A percentile compares a stretch with the other conserved stretches of the same genome.
phyloP scores from a whole-genome alignment of 2,797 vertebrate genomes.

The Ispidina picta region DNA sequence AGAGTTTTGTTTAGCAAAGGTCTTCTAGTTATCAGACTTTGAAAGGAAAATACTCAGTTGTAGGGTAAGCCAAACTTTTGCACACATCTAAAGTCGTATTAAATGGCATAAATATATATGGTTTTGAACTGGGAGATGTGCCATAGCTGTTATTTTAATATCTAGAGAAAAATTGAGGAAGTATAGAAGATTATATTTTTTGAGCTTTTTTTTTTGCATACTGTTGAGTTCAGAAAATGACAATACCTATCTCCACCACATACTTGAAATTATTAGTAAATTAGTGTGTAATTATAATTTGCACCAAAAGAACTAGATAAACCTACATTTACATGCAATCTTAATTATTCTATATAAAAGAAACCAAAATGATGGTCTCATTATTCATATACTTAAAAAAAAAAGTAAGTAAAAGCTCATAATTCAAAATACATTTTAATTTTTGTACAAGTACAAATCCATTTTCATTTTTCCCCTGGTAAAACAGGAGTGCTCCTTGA shows the following conservation, averaged over 20 bases:
- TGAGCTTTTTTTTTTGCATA: not conserved
- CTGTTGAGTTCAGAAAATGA: not conserved
- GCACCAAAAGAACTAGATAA: not conserved
- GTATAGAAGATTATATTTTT: not conserved
- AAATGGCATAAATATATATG: not conserved
- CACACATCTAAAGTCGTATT: not conserved
- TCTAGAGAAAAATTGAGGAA: constrained; percentile 2
- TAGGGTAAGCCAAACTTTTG: not conserved
- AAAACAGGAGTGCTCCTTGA: not conserved
- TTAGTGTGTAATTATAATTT: not conserved
- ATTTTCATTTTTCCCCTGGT: not conserved
- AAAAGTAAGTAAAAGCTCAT: not conserved
- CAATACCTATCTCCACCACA: not conserved
- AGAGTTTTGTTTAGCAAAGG: constrained; percentile 17
- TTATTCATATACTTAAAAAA: not conserved
- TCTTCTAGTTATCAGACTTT: constrained; percentile 31
- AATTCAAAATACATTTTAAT: not conserved
- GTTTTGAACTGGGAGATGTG: constrained; percentile 32
- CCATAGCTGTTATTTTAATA: constrained; percentile 14
- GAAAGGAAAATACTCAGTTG: constrained; percentile 43
- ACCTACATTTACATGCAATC: not conserved
- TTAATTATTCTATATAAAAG: not conserved
- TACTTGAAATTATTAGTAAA: not conserved
- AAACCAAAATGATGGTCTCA: not conserved
- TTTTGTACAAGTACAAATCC: not conserved